Percentiles rank a stretch among this genome's conserved stretches.
These are phyloP conservation scores for Laticauda laticaudata DNA, from an alignment of 2,113 vertebrate genomes.

Conservation along the genomic window DNA sequence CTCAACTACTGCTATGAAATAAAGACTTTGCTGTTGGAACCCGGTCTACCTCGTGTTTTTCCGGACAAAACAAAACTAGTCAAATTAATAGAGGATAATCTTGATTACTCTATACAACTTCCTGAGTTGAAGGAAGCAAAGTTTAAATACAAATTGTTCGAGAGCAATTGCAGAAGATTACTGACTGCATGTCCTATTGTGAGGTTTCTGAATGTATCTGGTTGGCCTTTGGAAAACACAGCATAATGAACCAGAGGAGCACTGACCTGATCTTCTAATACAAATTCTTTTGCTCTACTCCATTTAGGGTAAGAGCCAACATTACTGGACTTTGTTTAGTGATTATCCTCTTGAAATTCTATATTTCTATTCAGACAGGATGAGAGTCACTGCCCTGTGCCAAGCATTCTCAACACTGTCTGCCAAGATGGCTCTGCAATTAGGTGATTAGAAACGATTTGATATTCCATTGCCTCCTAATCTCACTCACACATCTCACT, in stretches of 20 bases:
- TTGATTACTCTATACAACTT: not conserved
- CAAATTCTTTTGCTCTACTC: not conserved
- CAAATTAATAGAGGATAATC: not conserved
- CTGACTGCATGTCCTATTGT: not conserved
- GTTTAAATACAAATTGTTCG: not conserved
- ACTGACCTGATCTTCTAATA: not conserved
- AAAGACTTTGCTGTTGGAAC: too few species aligned
- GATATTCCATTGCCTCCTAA: constrained; percentile 40
- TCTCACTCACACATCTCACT: constrained; percentile 27
- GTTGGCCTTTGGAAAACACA: not conserved
- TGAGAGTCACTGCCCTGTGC: constrained; percentile 16
- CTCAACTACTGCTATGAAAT: too few species aligned
- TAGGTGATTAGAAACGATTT: constrained; percentile 45
- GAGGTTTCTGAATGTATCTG: not conserved
- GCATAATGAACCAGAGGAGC: not conserved
- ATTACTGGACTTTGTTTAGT: constrained; percentile 19
- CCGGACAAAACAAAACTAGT: too few species aligned
- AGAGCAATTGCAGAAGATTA: not conserved
- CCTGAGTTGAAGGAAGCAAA: not conserved
- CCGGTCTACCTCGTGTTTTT: too few species aligned
- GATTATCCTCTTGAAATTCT: not conserved
- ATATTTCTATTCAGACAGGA: constrained; percentile 27
- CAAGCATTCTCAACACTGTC: constrained; percentile 15
- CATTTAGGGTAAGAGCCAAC: not conserved
- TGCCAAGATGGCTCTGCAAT: constrained; percentile 39